phyloP scores from a whole-genome alignment of 2,888 invertebrate genomes.

The Drosophila paranaensis region DNA sequence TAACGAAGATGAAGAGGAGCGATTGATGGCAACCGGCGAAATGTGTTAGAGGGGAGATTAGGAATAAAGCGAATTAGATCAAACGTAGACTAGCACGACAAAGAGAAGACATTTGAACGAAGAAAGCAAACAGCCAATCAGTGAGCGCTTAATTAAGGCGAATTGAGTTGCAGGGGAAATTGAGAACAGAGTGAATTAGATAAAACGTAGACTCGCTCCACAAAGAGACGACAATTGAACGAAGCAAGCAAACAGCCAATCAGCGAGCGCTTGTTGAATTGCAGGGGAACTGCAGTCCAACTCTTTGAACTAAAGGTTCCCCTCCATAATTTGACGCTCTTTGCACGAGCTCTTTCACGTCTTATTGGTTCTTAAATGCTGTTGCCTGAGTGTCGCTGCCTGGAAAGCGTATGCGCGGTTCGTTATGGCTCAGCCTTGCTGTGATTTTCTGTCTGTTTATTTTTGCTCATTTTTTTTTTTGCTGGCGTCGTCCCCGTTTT shows the following conservation, averaged over 20 bases:
- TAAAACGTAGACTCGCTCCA: no score
- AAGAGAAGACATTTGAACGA: no score
- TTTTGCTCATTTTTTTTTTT: conserved; percentile 7
- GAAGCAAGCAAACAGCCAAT: no score
- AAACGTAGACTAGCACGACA: no score
- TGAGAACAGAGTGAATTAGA: not conserved
- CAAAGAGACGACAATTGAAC: no score
- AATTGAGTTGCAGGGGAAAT: not conserved
- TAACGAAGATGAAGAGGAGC: no score
- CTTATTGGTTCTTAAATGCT: not conserved
- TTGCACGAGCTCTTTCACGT: not conserved
- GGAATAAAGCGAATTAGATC: not conserved
- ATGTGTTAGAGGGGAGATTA: no score
- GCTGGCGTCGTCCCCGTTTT: conserved; percentile 10
- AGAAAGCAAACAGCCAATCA: no score
- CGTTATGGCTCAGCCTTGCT: not conserved
- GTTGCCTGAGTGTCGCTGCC: not conserved
- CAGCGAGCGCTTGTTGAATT: not conserved
- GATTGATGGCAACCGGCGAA: no score
- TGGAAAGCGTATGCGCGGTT: conserved; percentile 23
- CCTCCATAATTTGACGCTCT: not conserved
- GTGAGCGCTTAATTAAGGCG: not conserved
- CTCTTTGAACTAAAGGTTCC: no score
- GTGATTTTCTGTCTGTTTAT: conserved; percentile 6
- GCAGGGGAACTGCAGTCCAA: not conserved